Base-by-base conservation (phyloP, 2,888 invertebrate species). In the Caenorhabditis angaria region DNA sequence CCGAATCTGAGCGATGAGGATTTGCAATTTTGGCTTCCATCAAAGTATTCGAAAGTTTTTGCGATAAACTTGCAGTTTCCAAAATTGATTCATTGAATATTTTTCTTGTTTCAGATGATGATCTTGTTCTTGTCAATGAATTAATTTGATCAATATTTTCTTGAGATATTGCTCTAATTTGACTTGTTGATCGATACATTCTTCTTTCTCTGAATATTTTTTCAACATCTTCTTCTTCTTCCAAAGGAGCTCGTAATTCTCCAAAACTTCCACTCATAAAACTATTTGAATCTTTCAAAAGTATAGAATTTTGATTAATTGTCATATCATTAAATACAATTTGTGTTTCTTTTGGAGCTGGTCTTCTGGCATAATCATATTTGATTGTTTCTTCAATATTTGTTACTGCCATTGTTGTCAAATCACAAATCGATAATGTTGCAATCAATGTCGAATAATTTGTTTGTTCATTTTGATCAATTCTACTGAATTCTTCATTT, bases 341-440 rank as follows among this genome's bases (percentile, higher is more conserved):
- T n/a, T 70, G 62, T 1, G 72, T 47, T n/a, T 59, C 32, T 6
- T 65, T 65, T 20, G 66, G 72, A n/a, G 76, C 63, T 14, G 72
- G 76, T n/a, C 66, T 48, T 24, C 70, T 24, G 27, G 62, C 63
- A 27, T 73, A 73, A 28, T 73, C 73, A 28, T 69, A 69, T 24
- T 72, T 67, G 24, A 56, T 59, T 35, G 61, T 68, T 0, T 59
- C 27, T 56, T 65, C 58, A 47, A 72, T 61, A 35, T 72, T 67
- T 8, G 68, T 58, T 29, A 69, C 56, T 8, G 73, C 73, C 69
- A 73, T 68, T 29, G 73, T 61, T 6, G 57, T 63, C 20, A 73
- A 53, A 65, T 73, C 73, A 32, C 73, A 73, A 24, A 65, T 73
- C 5, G 65, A 65, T 62, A 73, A 61, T 1, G 73, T 73, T 41